Evolutionary conservation across 1,140 invertebrate genomes (phyloP), one percentile per base, ranked within the genome.

Genomic region (Dendrolimus punctatus): DNA sequence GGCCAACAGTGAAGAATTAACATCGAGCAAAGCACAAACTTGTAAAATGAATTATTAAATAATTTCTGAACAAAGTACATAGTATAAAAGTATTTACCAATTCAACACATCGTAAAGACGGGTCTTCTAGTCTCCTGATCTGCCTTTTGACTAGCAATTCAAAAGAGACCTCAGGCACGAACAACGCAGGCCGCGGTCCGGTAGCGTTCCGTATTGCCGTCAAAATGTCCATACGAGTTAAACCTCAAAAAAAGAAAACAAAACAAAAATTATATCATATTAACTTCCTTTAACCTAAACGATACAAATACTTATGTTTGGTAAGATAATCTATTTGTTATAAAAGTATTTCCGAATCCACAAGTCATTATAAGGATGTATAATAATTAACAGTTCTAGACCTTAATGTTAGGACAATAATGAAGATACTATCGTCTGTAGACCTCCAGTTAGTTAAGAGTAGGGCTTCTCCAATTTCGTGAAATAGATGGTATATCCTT

Each of bases 131-230:
- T 23, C 98, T 89, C 41, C 96, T 90, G 63, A 99, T 99, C 89
- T 99, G 99, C 46, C 98, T 88, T 82, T 99, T 99, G 0, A 99
- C 99, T 9, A 99, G 88, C 48, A 88, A 43, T 68, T 90, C 89
- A 67, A 93, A 92, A 0, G 91, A 92, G 36, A 95, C 94, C 88
- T 99, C 98, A 2, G 98, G 98, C 37, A 99, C 96, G 88, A 99
- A 99, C 0, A 99, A 87, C 2, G 98, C 97, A 4, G 98, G 98
- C 66, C 98, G 87, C 0, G 98, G 96, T 43, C 98, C 98, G 4
- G 98, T 99, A 1, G 98, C 98, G 91, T 99, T 99, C 60, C 97
- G 89, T 58, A 99, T 99, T 5, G 98, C 98, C 39, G 98, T 99
- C 9, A 99, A 87, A 71, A 99, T 98, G 79, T 99, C 98, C 89